These are phyloP conservation scores for Otolemur garnettii DNA, from an alignment of 2,113 vertebrate species.

Conservation along the genomic window DNA sequence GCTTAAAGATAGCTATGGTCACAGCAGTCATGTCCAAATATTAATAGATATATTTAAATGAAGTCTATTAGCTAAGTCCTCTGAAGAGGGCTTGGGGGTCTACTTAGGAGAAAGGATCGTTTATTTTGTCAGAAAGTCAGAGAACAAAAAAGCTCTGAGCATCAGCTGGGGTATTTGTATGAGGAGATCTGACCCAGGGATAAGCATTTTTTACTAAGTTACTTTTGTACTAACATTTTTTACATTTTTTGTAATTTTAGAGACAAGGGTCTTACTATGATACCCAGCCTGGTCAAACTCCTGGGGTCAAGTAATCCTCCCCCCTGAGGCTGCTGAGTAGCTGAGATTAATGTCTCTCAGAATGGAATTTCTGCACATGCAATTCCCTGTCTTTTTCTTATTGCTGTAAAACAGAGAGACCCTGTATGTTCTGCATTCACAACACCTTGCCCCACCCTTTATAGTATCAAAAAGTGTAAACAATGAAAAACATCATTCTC, in stretches of 20 bases:
- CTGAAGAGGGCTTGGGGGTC: neutral
- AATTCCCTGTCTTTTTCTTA: neutral
- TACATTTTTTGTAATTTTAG: no score
- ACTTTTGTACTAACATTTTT: no score
- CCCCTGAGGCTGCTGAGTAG: no score
- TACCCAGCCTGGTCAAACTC: no score
- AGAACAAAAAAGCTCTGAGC: neutral
- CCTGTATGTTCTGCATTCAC: neutral
- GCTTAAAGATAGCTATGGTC: neutral
- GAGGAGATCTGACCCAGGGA: neutral
- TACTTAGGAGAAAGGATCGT: neutral
- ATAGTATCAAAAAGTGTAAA: neutral
- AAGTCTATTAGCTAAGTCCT: neutral
- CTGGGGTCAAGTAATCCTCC: no score
- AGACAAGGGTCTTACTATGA: no score
- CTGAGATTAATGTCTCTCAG: neutral
- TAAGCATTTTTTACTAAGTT: neutral
- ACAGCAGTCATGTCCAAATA: neutral
- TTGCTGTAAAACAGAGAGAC: neutral
- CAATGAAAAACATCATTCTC: constrained; percentile 9
- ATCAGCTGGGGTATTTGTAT: neutral
- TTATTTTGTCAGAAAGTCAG: neutral
- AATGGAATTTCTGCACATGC: neutral
- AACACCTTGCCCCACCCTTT: neutral
- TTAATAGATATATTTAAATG: neutral